Base-by-base conservation (phyloP, 2,797 vertebrate species). In the Enteromius treurensis region DNA sequence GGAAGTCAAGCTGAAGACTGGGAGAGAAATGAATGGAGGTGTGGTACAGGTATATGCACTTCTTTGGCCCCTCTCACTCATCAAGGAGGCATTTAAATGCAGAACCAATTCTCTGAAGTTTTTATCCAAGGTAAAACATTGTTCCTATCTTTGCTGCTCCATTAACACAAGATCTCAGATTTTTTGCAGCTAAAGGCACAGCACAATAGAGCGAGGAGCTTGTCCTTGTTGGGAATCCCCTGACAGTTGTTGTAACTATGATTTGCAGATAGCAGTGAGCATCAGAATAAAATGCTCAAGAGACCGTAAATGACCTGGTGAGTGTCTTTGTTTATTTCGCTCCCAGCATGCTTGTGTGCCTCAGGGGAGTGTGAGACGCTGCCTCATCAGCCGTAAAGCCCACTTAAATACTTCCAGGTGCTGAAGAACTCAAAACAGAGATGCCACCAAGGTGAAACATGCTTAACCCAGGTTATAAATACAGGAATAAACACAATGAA, bases 171-270 rank as follows among this genome's bases (percentile, higher is more conserved):
- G 55, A 17, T 21, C 51, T 60, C 11, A 21, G 34, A 53, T 49
- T 53, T 58, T 77, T 65, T 62, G 9, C 32, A 58, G 40, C 42
- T 21, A 40, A 68, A 45, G 13, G 21, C 60, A 58, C 62, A 70
- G 37, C 17, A 45, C 26, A 62, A 70, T 49, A 69, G 53, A 77
- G 60, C 21, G 14, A 5, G 55, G 23, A 76, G 77, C 32, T 79
- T 85, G 85, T 84, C 80, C 80, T 85, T 88, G 69, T 70, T 47
- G 40, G 58, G 76, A 60, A 76, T 68, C 77, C 70, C 51, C 49
- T 64, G 77, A 81, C 74, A 79, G 29, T 51, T 58, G 29, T 76
- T 10, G 10, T 79, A 53, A 45, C 23, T 51, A 80, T 75, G 47
- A 74, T 49, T 71, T 62, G 49, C 78, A 81, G 21, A 13, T 65